phyloP scores from a whole-genome alignment of 1,140 invertebrate genomes.

The Apolygus lucorum region DNA sequence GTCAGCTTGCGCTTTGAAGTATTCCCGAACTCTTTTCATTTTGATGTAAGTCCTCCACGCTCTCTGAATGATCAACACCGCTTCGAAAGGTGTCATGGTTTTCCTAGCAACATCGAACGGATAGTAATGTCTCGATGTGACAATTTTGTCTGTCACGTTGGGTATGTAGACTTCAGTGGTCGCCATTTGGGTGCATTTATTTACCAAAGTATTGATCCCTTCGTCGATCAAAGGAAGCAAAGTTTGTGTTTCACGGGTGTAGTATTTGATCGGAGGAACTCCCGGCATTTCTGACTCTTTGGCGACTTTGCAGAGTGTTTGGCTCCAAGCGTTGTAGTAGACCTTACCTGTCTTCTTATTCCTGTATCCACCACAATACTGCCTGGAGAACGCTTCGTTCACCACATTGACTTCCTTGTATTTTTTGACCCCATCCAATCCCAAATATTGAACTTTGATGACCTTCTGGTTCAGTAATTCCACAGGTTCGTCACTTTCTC shows the following conservation, averaged over 20 bases:
- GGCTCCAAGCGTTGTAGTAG: background rate
- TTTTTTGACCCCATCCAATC: background rate
- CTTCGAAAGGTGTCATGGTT: constrained; percentile 1
- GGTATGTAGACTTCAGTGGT: background rate
- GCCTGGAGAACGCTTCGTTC: background rate
- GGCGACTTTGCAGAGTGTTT: background rate
- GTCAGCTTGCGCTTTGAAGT: background rate
- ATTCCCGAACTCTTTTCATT: background rate
- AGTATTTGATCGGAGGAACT: background rate
- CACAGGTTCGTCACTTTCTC: background rate
- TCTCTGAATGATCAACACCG: constrained; percentile 4
- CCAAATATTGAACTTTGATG: background rate
- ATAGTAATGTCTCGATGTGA: background rate
- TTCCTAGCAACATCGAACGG: background rate
- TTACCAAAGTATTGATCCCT: background rate
- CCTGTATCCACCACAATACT: constrained; percentile 3
- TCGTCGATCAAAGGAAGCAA: constrained; percentile 2
- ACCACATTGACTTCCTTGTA: background rate
- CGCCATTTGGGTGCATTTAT: constrained; percentile 12
- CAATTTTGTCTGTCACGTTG: background rate
- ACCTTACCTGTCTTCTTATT: constrained; percentile 3
- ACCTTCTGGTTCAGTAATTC: background rate
- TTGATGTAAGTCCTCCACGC: background rate
- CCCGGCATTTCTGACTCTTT: background rate
- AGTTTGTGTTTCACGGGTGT: background rate